Conservation (phyloP, 2,888 invertebrate species). For the Phrixothrix hirtus region DNA sequence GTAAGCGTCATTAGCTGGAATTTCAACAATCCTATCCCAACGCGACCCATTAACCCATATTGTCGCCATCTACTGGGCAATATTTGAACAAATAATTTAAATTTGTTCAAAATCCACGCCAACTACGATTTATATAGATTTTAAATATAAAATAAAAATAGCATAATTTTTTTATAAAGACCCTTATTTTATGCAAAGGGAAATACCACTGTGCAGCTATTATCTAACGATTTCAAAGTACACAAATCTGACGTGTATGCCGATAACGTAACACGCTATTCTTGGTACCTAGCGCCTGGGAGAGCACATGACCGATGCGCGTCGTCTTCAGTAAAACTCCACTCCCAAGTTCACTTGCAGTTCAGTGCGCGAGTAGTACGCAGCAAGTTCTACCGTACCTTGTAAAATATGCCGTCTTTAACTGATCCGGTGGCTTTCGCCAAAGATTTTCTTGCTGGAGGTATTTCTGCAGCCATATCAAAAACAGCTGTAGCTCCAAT, state of each 20-base stretch:
- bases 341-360: constrained; percentile 58
- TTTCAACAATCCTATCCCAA: no score
- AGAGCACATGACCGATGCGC: constrained; percentile 48
- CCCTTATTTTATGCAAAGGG: constrained; percentile 1
- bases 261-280: constrained; percentile 36
- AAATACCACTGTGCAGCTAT: neutral
- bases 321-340: constrained; percentile 26
- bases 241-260: constrained; percentile 7
- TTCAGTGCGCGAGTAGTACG: constrained; percentile 61
- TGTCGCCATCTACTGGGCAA: neutral
- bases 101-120: neutral
- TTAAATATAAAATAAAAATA: neutral
- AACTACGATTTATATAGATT: neutral
- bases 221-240: constrained; percentile 11
- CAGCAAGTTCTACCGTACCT: constrained; percentile 39
- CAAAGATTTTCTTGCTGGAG: constrained; percentile 91
- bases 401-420: constrained; percentile 34
- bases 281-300: constrained; percentile 41
- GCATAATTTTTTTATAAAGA: neutral
- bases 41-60: neutral
- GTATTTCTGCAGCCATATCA: constrained; percentile 89
- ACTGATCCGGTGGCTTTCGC: constrained; percentile 81
- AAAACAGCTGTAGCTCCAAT: constrained; percentile 95
- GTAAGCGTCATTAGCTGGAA: no score
- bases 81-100: neutral